Conservation (phyloP, 2,888 invertebrate species). For the Lycocerus yunnanus region DNA sequence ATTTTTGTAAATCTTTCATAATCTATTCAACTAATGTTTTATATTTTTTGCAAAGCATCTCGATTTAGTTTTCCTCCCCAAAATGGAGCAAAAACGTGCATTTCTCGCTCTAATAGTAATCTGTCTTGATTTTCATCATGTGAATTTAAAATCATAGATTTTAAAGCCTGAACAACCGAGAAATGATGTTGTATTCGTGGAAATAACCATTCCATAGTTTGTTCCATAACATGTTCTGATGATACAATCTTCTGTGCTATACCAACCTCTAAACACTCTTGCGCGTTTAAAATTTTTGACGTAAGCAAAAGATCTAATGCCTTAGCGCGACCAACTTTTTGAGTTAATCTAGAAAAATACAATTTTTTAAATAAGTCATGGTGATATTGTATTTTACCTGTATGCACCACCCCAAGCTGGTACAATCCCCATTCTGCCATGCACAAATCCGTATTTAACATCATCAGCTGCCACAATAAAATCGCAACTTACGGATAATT, state of each 20-base stretch:
- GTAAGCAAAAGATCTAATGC: conserved; percentile 46
- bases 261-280: conserved; percentile 43
- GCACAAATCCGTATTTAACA: conserved; percentile 47
- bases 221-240: conserved; percentile 32
- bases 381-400: conserved; percentile 34
- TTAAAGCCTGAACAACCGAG: conserved; percentile 41
- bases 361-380: not conserved
- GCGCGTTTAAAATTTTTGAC: conserved; percentile 42
- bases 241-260: conserved; percentile 42
- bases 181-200: conserved; percentile 37
- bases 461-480: conserved; percentile 44
- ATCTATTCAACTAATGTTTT: conserved; percentile 35
- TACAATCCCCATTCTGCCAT: conserved; percentile 48
- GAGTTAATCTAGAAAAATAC: not conserved
- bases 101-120: conserved; percentile 38
- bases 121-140: conserved; percentile 26
- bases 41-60: conserved; percentile 40
- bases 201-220: conserved; percentile 43
- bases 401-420: conserved; percentile 50
- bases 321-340: conserved; percentile 39
- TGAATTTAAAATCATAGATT: conserved; percentile 34
- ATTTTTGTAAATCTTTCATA: no score
- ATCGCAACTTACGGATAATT: conserved; percentile 46
- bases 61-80: conserved; percentile 46
- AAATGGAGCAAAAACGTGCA: conserved; percentile 39